These are phyloP conservation scores for Pilophorus perplexus DNA, from an alignment of 2,888 invertebrate species.

Conservation along the genomic window DNA sequence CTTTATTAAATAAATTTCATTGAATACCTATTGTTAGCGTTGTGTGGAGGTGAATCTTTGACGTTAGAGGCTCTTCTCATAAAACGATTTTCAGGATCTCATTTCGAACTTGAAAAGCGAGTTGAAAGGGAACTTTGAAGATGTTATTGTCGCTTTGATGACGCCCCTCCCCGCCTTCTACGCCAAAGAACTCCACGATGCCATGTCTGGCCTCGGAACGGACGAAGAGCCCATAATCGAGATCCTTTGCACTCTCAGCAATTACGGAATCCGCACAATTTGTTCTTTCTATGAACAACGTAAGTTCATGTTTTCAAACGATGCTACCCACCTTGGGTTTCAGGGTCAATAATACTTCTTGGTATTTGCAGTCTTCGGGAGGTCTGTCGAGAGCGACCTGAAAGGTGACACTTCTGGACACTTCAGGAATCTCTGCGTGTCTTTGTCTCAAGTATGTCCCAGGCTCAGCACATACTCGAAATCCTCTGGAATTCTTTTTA, in stretches of 20 bases:
- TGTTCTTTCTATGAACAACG: slow-evolving; percentile 78
- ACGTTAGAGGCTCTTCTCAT: too few relatives aligned
- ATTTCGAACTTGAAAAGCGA: slow-evolving; percentile 85
- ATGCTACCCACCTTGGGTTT: too few relatives aligned
- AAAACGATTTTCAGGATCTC: slow-evolving; percentile 64
- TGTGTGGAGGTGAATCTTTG: neutral
- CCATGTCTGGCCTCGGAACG: slow-evolving; percentile 82
- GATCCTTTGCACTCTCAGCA: slow-evolving; percentile 86
- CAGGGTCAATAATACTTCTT: too few relatives aligned
- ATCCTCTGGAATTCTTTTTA: neutral
- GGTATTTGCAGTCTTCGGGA: slow-evolving; percentile 68
- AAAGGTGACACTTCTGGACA: slow-evolving; percentile 94
- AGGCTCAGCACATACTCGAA: neutral
- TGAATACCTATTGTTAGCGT: too few relatives aligned
- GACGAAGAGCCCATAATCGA: slow-evolving; percentile 90
- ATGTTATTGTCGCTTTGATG: slow-evolving; percentile 86
- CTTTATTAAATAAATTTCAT: too few relatives aligned
- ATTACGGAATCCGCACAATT: slow-evolving; percentile 83
- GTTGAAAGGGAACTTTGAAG: slow-evolving; percentile 83
- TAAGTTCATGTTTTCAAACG: too few relatives aligned
- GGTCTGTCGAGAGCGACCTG: slow-evolving; percentile 77
- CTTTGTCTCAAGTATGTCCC: slow-evolving; percentile 64
- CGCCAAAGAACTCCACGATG: slow-evolving; percentile 84
- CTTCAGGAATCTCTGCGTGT: slow-evolving; percentile 86
- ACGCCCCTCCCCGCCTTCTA: slow-evolving; percentile 86